phyloP scores from a whole-genome alignment of 2,888 invertebrate species.

The Epirrhoe alternata region DNA sequence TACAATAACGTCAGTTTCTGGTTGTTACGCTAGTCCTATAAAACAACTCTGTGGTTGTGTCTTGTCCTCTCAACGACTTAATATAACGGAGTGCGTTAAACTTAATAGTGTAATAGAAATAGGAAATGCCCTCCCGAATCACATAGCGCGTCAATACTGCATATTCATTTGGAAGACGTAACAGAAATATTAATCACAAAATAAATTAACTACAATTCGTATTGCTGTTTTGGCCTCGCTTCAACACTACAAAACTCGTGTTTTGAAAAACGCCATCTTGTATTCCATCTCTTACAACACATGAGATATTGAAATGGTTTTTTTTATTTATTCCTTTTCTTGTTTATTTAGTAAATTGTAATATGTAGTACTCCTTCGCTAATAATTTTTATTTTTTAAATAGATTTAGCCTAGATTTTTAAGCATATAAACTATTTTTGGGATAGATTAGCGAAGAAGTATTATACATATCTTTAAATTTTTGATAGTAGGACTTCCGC shows the following conservation, averaged over 20 bases:
- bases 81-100: conserved; percentile 78
- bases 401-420: no score
- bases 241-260: neutral
- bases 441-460: no score
- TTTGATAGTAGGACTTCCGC: no score
- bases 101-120: conserved; percentile 77
- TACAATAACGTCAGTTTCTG: neutral
- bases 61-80: conserved; percentile 53
- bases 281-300: neutral
- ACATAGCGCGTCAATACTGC: conserved; percentile 64
- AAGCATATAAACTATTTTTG: no score
- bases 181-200: conserved; percentile 53
- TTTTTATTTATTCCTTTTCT: neutral
- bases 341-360: no score
- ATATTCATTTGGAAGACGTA: conserved; percentile 67
- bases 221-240: conserved; percentile 26
- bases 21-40: neutral
- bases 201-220: conserved; percentile 50
- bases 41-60: neutral
- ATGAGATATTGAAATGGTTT: conserved; percentile 2
- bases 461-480: no score
- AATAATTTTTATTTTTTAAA: no score
- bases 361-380: no score
- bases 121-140: conserved; percentile 79
- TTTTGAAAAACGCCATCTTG: conserved; percentile 4